Evolutionary conservation across 2,113 vertebrate species (phyloP), one percentile per base, ranked within the genome.

Genomic region (Oreochromis tanganicae): DNA sequence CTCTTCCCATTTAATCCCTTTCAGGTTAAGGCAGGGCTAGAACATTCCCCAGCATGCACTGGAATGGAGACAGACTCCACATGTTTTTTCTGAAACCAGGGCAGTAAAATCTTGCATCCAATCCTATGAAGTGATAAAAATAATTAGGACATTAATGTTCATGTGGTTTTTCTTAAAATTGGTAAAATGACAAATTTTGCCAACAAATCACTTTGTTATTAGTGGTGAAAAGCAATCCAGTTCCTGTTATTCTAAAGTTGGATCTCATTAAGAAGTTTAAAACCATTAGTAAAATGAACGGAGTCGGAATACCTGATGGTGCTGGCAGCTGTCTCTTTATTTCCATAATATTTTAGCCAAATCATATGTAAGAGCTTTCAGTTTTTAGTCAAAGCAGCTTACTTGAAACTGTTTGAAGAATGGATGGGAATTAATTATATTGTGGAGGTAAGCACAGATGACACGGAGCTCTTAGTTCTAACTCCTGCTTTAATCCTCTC

Each of bases 1-100:
- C 34, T 36, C 80, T 80, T 87, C 57, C 36, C 43, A 43, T 48
- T 68, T 88, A 90, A 92, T 89, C 89, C 61, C 24, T 82, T 36
- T n/a, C 2, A 24, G 83, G 90, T 85, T 66, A 78, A 9, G 36
- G 32, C 14, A 3, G 38, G 75, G 80, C 41, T 41, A 80, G 9
- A 27, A 21, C 13, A 19, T 52, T 85, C 89, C 81, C 80, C 82
- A 88, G 83, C 78, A 83, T 80, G 61, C 82, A 82, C 9, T 38
- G 29, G 43, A 84, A 54, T n/a, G 27, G 73, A 32, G 32, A 52
- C 46, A 78, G 73, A 32, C 46, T 32, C 27, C 46, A 34, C 46
- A 13, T 34, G 46, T 52, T 78, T 52, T 63, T 32, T 52, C 27
- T 52, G 29, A 78, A 34, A 78, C 14, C 41, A 73, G 4, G 21